Evolutionary conservation across 2,888 invertebrate species (phyloP).

Genomic region (Aelia acuminata): DNA sequence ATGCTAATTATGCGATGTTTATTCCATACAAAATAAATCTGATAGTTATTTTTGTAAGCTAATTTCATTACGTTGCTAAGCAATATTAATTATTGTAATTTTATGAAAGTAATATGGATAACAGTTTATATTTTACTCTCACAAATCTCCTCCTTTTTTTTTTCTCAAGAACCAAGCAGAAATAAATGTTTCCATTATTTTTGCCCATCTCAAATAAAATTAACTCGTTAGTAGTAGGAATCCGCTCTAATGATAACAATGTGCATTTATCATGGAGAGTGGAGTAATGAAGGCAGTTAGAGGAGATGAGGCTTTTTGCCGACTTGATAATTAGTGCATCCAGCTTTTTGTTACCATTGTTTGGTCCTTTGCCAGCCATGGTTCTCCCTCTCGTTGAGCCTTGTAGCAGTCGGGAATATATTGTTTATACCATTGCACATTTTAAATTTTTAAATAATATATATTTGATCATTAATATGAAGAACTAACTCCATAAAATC

Average conservation of each 20-base stretch:
- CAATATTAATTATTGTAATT: no score
- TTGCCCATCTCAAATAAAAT: neutral
- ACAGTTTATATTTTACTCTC: no score
- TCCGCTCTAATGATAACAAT: neutral
- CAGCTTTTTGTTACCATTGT: neutral
- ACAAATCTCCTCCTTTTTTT: neutral
- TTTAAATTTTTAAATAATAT: no score
- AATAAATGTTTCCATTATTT: neutral
- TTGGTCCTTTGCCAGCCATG: neutral
- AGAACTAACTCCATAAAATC: no score
- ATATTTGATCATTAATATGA: no score
- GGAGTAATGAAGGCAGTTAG: slow-evolving; percentile 22
- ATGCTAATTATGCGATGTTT: no score
- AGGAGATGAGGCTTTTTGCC: slow-evolving; percentile 7
- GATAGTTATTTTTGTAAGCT: no score
- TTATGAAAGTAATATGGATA: no score
- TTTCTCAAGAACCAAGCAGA: neutral
- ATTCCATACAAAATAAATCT: no score
- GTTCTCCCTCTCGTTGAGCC: neutral
- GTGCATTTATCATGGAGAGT: neutral
- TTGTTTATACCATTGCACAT: no score
- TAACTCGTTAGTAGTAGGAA: neutral
- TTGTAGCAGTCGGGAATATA: neutral
- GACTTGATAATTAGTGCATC: slow-evolving; percentile 21
- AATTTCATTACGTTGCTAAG: no score